Evolutionary conservation across 2,113 vertebrate genomes (phyloP), one percentile per base, ranked within the genome.

Genomic region (Syngnathus floridae): DNA sequence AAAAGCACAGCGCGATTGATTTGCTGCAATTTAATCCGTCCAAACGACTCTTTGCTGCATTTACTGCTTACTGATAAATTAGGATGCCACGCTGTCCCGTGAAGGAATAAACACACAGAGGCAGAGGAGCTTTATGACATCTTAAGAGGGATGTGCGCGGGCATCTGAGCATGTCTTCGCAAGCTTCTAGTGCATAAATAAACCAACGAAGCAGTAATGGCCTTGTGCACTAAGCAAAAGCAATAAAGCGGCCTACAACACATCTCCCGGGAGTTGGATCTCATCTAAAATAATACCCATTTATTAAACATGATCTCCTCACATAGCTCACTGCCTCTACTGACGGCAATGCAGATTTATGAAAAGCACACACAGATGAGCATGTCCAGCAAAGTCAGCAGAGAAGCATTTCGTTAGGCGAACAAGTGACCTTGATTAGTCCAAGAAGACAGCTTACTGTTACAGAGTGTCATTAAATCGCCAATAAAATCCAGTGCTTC

Each of bases 221-320:
- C 75, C 80, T 75, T 77, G 78, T 65, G 71, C 78, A 70, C 67
- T 45, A 60, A 72, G 66, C 79, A 72, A 78, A 82, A 80, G 76
- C 75, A 86, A 84, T 86, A 86, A 86, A 77, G 65, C 77, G 73
- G 61, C 76, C 79, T 63, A 45, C 59, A 75, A 77, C 61, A 41
- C 51, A 56, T 73, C 83, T 76, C 73, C 45, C 6, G 60, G 54
- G 80, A 78, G 59, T 45, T 63, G 55, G 60, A 64, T 71, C 76
- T 80, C 61, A 73, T 82, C 75, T 76, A 56, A 78, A 84, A 85
- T 83, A 87, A 79, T 69, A 70, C 45, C 70, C 71, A 75, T 86
- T 87, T 80, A 85, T 85, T 82, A 82, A 80, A 82, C 71, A 83
- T 79, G 75, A 82, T 81, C 73, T 75, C 64, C 56, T 66, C 77